Conservation (phyloP, 2,888 invertebrate genomes). For the Muscina levida region DNA sequence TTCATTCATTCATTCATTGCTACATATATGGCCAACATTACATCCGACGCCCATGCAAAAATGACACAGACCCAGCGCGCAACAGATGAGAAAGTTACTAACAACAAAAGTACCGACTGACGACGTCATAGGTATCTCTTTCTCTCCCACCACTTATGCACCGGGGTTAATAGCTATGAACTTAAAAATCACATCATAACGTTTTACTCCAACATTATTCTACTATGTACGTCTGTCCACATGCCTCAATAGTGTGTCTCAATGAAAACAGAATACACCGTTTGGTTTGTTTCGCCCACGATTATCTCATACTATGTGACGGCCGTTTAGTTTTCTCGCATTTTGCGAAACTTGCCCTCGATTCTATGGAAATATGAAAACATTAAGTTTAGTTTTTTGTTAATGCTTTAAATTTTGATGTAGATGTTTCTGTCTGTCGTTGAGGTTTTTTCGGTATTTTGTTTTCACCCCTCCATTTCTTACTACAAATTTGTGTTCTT, state of each 20-base stretch:
- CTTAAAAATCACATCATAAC: neutral
- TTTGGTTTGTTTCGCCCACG: conserved; percentile 48
- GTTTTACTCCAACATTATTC: neutral
- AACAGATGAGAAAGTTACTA: conserved; percentile 5
- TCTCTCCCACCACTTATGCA: neutral
- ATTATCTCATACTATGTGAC: conserved; percentile 56
- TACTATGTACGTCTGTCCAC: conserved; percentile 12
- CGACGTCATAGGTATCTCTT: neutral
- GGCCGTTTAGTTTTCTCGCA: conserved; percentile 13
- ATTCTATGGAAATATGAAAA: conserved; percentile 28
- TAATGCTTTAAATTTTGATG: neutral
- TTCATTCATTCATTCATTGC: conserved; percentile 30
- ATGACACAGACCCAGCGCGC: neutral
- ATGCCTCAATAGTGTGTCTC: neutral
- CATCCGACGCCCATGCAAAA: conserved; percentile 60
- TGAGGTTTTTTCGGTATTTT: too few species aligned
- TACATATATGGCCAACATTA: conserved; percentile 37
- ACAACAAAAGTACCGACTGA: conserved; percentile 29
- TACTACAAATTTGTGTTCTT: neutral
- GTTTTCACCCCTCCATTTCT: neutral
- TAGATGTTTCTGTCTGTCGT: too few species aligned
- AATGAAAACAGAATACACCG: conserved; percentile 26
- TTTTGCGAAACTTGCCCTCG: conserved; percentile 27
- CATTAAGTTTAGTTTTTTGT: neutral
- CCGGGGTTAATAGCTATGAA: neutral